Conservation (phyloP, 2,888 invertebrate genomes). For the Archips crataeganus region DNA sequence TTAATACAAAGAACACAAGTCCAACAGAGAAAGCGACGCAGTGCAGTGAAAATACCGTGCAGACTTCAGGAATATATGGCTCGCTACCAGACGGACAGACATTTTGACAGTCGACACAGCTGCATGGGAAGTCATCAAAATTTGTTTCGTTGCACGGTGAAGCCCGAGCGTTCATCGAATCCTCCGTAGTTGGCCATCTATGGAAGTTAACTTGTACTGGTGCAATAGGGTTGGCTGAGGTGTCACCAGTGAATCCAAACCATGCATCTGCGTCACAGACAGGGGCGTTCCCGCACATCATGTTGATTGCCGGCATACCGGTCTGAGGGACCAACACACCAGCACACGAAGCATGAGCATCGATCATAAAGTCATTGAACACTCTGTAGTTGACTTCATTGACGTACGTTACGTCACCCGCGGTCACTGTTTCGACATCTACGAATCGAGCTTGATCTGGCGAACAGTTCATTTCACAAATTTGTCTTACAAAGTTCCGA, state of each 20-base stretch:
- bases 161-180: slow-evolving; percentile 75
- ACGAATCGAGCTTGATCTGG: slow-evolving; percentile 87
- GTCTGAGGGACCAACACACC: slow-evolving; percentile 91
- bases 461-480: slow-evolving; percentile 94
- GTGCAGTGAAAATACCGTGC: slow-evolving; percentile 86
- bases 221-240: slow-evolving; percentile 77
- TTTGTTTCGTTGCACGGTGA: slow-evolving; percentile 87
- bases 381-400: slow-evolving; percentile 81
- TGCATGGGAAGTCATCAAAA: slow-evolving; percentile 87
- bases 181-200: slow-evolving; percentile 65
- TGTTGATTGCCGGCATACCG: slow-evolving; percentile 90
- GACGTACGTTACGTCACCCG: slow-evolving; percentile 67
- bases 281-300: slow-evolving; percentile 91
- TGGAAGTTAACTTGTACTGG: slow-evolving; percentile 88
- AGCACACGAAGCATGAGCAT: slow-evolving; percentile 91
- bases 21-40: slow-evolving; percentile 88
- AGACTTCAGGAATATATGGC: slow-evolving; percentile 74
- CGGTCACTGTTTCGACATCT: slow-evolving; percentile 53
- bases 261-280: slow-evolving; percentile 88
- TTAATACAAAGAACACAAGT: slow-evolving; percentile 81
- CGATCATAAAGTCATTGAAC: slow-evolving; percentile 86
- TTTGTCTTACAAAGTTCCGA: slow-evolving; percentile 90
- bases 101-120: slow-evolving; percentile 90
- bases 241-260: slow-evolving; percentile 88
- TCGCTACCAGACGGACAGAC: slow-evolving; percentile 86